phyloP scores from a whole-genome alignment of 2,888 invertebrate species.

The Petrolisthes manimaculis region DNA sequence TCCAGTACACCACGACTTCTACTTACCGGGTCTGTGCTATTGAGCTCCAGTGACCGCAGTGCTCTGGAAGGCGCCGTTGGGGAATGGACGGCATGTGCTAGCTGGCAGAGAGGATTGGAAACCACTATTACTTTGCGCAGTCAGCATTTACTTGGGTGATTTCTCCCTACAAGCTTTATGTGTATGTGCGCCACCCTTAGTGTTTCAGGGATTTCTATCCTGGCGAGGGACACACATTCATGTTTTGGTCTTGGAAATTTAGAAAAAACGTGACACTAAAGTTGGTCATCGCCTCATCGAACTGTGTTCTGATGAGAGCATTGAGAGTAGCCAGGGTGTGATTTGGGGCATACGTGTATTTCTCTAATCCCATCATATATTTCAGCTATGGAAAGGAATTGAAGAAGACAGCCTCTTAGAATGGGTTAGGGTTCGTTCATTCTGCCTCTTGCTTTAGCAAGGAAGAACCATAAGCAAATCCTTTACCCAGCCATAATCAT shows the following conservation, averaged over 20 bases:
- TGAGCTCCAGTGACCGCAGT: slow-evolving; percentile 49
- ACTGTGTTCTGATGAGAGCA: not conserved
- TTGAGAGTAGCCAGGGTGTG: not conserved
- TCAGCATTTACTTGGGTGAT: not conserved
- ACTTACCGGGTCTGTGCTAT: slow-evolving; percentile 58
- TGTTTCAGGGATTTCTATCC: too few species aligned
- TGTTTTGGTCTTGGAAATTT: not conserved
- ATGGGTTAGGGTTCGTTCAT: too few species aligned
- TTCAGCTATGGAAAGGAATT: not conserved
- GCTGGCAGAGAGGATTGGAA: slow-evolving; percentile 60
- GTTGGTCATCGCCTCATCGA: not conserved
- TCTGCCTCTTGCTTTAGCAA: too few species aligned
- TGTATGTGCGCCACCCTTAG: not conserved
- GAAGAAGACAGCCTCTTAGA: not conserved
- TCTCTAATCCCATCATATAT: too few species aligned
- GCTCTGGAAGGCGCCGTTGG: slow-evolving; percentile 57
- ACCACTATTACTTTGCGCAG: slow-evolving; percentile 42
- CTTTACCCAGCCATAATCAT: too few species aligned
- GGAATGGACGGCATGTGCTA: slow-evolving; percentile 58
- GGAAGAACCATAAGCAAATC: too few species aligned
- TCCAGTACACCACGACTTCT: slow-evolving; percentile 37
- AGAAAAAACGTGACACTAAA: not conserved
- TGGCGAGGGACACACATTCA: not conserved
- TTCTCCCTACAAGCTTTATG: not conserved
- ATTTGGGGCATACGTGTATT: too few species aligned